Base-by-base conservation (phyloP, 2,888 invertebrate species). In the Tholera decimalis region DNA sequence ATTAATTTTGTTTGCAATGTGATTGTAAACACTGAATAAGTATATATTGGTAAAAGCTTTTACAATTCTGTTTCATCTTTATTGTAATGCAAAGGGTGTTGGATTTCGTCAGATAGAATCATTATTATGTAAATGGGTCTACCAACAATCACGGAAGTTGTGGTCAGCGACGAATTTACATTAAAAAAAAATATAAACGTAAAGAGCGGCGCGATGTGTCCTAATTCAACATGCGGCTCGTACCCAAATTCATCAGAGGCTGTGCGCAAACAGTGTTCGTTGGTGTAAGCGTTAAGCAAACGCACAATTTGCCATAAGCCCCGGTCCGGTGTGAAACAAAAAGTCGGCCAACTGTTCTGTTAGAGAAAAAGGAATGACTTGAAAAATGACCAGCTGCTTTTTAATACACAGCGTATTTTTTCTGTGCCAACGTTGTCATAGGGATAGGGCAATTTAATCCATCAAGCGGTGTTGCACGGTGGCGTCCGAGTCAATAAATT, bases 361-460 rank as follows among this genome's bases (percentile, higher is more conserved):
- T 84, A 89, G 91, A 95, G 93, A 92, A 95, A 95, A 96, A 95
- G 95, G 92, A 95, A 95, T 92, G 89, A 86, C 89, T 90, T 95
- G 95, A 96, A 96, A 95, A 95, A 96, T 96, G 93, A 95, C 95
- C 95, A 95, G 93, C 92, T 95, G 96, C 87, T 95, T 93, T 93
- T 93, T 94, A 93, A 95, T 93, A 93, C 91, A 88, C 86, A 90
- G 88, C 91, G 92, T 93, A 93, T 95, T 96, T 95, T 93, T 96
- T 94, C 92, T 93, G 89, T 88, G 89, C 91, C 92, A 91, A 92
- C 93, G 93, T 95, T 96, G 96, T 96, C 96, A 96, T 94, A 95
- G 93, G 94, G 95, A 89, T 85, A 90, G 90, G 94, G 95, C 96
- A 96, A 96, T 96, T 96, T 96, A 95, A 96, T 96, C 95, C 95